Percentiles rank a stretch among this genome's conserved stretches.
Evolutionary conservation across 2,888 invertebrate species (phyloP).

Genomic region (Endotricha flammealis): DNA sequence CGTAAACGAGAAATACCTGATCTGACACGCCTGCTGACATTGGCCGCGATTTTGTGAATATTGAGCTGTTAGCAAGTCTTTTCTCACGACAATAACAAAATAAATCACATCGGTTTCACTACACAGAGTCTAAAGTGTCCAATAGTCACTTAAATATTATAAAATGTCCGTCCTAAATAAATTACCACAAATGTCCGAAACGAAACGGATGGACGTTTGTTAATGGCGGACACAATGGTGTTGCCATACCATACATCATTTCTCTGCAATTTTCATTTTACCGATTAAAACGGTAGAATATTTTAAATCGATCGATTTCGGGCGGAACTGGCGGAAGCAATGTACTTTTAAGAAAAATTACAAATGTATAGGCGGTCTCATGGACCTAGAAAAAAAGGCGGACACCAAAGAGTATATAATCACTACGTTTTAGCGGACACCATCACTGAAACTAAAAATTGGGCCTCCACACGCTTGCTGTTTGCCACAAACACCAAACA

Average conservation of each 20-base stretch:
- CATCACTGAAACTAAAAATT: too few species aligned
- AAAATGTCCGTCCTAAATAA: slow-evolving; percentile 60
- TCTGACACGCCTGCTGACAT: slow-evolving; percentile 96
- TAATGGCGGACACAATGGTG: slow-evolving; percentile 57
- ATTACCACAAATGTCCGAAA: slow-evolving; percentile 52
- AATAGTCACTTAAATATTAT: slow-evolving; percentile 50
- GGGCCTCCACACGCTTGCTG: too few species aligned
- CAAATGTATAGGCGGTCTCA: too few species aligned
- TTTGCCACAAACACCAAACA: too few species aligned
- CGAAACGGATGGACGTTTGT: slow-evolving; percentile 60
- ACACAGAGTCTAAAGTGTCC: slow-evolving; percentile 62
- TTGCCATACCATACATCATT: too few species aligned
- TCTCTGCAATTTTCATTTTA: too few species aligned
- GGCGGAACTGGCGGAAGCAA: too few species aligned
- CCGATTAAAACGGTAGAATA: slow-evolving; percentile 11
- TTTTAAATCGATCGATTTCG: too few species aligned
- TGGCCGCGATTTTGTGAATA: slow-evolving; percentile 82
- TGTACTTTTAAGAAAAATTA: too few species aligned
- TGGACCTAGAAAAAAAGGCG: too few species aligned
- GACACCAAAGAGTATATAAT: too few species aligned
- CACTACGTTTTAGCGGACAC: too few species aligned
- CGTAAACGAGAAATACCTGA: slow-evolving; percentile 82
- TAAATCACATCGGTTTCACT: slow-evolving; percentile 74
- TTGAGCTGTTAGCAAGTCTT: slow-evolving; percentile 71
- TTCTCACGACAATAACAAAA: slow-evolving; percentile 61